phyloP scores from a whole-genome alignment of 2,113 vertebrate genomes.

The Coptodon rendalli region DNA sequence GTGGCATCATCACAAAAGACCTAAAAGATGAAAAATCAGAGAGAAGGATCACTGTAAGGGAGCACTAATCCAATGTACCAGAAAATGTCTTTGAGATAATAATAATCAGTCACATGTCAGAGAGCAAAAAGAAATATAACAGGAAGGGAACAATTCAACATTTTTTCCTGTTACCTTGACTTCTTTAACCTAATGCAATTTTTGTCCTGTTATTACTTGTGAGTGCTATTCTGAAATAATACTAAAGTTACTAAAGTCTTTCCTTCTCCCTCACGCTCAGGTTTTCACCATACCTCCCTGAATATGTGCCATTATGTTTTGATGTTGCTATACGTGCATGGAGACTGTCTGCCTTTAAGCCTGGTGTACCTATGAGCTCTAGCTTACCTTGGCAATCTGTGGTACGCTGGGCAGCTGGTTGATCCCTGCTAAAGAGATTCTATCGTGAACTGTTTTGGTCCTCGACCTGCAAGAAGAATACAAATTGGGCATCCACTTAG shows the following conservation, averaged over 20 bases:
- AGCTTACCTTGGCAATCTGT: slow-evolving; percentile 92
- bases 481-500: neutral
- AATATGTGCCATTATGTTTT: neutral
- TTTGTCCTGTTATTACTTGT: neutral
- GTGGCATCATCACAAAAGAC: slow-evolving; percentile 91
- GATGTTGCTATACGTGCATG: neutral
- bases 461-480: slow-evolving; percentile 76
- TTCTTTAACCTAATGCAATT: neutral
- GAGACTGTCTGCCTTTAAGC: neutral
- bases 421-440: slow-evolving; percentile 92
- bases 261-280: neutral
- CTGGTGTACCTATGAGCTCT: neutral
- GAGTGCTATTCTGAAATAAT: neutral
- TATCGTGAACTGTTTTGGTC: slow-evolving; percentile 86
- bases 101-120: neutral
- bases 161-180: neutral
- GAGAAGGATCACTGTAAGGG: neutral
- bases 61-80: neutral
- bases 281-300: neutral
- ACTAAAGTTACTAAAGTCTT: neutral
- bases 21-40: slow-evolving; percentile 63
- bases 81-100: neutral
- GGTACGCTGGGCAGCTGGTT: slow-evolving; percentile 90
- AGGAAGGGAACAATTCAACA: neutral
- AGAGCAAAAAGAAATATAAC: neutral